Percentiles rank a stretch among this genome's conserved stretches.
phyloP scores from a whole-genome alignment of 2,888 invertebrate genomes.

The Eumacrocentrus americanus region DNA sequence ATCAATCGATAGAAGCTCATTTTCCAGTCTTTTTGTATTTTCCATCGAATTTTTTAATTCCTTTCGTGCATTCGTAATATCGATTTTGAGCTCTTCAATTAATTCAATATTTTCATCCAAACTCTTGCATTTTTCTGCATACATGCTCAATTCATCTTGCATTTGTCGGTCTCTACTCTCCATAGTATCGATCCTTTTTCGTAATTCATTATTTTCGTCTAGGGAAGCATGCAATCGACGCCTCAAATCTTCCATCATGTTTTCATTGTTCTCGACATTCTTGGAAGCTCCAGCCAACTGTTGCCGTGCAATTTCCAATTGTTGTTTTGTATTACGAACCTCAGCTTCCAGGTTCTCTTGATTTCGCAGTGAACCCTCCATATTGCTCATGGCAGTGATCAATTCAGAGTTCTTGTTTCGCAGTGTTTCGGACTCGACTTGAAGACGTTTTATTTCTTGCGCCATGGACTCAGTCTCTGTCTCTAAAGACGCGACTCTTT shows the following conservation, averaged over 20 bases:
- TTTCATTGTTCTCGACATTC: conserved; percentile 39
- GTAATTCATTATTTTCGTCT: conserved; percentile 55
- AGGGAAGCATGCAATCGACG: conserved; percentile 40
- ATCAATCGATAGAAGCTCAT: conserved; percentile 60
- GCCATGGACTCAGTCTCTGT: conserved; percentile 58
- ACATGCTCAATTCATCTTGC: conserved; percentile 43
- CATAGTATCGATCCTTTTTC: conserved; percentile 58
- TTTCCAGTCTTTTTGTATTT: conserved; percentile 61
- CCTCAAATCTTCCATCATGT: conserved; percentile 45
- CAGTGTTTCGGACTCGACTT: conserved; percentile 50
- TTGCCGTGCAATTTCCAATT: conserved; percentile 62
- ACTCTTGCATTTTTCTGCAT: conserved; percentile 43
- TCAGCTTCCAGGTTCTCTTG: conserved; percentile 65
- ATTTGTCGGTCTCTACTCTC: conserved; percentile 46
- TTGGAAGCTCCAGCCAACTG: conserved; percentile 60
- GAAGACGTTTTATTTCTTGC: conserved; percentile 61
- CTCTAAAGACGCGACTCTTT: conserved; percentile 52
- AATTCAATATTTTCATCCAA: conserved; percentile 46
- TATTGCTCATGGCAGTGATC: conserved; percentile 37
- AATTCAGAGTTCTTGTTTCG: conserved; percentile 45
- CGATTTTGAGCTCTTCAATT: conserved; percentile 49
- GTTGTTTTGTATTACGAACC: conserved; percentile 64
- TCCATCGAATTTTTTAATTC: conserved; percentile 54
- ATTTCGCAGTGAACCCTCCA: conserved; percentile 63
- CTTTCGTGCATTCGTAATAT: conserved; percentile 49